phyloP scores from a whole-genome alignment of 37 sponge, comb jelly and placozoan genomes.

The Aplysina aerophoba region DNA sequence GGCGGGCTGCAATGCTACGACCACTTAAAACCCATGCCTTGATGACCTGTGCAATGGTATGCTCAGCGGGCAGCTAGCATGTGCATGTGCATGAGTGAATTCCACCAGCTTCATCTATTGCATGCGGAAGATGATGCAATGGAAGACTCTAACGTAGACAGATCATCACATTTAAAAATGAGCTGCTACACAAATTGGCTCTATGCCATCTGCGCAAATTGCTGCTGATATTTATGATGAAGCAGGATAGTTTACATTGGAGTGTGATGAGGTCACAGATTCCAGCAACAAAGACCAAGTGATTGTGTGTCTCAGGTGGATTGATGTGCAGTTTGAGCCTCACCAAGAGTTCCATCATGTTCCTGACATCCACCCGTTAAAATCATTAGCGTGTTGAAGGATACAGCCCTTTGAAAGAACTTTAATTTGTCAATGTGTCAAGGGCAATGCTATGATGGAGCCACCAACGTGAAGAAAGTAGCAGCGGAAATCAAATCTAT shows the following conservation, averaged over 20 bases:
- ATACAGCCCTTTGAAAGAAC: not conserved
- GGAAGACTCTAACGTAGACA: constrained; percentile 24
- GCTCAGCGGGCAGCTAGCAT: too few relatives aligned
- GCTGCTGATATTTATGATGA: too few relatives aligned
- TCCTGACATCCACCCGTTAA: constrained; percentile 20
- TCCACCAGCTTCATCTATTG: too few relatives aligned
- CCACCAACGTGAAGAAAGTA: constrained; percentile 42
- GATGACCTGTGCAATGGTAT: too few relatives aligned
- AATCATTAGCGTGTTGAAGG: constrained; percentile 7
- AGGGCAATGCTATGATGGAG: constrained; percentile 2
- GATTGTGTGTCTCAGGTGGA: constrained; percentile 28
- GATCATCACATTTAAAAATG: constrained; percentile 25
- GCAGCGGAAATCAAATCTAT: not conserved
- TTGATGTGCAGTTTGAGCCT: constrained; percentile 29
- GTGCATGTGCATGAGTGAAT: too few relatives aligned
- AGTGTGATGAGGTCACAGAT: constrained; percentile 6
- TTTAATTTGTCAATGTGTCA: not conserved
- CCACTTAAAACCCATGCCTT: too few relatives aligned
- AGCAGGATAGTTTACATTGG: too few relatives aligned
- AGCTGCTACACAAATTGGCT: constrained; percentile 1
- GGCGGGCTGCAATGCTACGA: too few relatives aligned
- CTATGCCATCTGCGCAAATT: constrained; percentile 6
- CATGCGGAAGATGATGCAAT: not conserved
- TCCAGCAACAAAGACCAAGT: constrained; percentile 39
- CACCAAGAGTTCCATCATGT: constrained; percentile 45